These are phyloP conservation scores for Holacanthus passer DNA, from an alignment of 2,113 vertebrate genomes.

Conservation along the genomic window DNA sequence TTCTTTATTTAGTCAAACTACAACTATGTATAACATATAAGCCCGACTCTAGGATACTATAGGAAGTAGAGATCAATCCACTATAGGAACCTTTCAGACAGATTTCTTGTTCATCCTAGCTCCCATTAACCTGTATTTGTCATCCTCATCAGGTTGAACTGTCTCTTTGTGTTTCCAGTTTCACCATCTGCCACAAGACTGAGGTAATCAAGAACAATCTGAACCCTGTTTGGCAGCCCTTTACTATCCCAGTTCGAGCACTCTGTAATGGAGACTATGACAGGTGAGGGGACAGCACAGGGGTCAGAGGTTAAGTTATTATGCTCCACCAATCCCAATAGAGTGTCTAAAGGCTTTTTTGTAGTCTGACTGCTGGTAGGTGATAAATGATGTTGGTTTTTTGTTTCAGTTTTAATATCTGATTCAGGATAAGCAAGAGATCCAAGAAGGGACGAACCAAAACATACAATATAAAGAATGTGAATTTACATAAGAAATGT, in stretches of 20 bases:
- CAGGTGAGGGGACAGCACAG: constrained; percentile 81
- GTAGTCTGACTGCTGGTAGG: neutral
- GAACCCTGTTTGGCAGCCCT: constrained; percentile 93
- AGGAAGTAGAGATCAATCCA: neutral
- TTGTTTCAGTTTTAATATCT: neutral
- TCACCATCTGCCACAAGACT: constrained; percentile 95
- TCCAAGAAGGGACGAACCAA: neutral
- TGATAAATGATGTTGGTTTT: neutral
- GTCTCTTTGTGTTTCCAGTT: constrained; percentile 79
- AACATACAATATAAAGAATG: neutral
- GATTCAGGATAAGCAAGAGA: neutral
- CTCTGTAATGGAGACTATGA: constrained; percentile 94
- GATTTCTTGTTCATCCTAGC: neutral
- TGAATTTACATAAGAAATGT: neutral
- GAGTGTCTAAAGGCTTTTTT: neutral
- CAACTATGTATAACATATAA: no score
- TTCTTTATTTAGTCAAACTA: no score
- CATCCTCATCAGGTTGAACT: neutral
- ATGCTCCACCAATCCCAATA: neutral
- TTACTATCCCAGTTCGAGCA: constrained; percentile 91
- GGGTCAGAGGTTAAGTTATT: neutral
- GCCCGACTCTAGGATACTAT: no score
- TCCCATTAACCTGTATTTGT: neutral
- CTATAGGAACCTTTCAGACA: neutral
- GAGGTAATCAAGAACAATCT: constrained; percentile 95